phyloP scores from a whole-genome alignment of 1,140 invertebrate genomes.

The Sitobion miscanthi region DNA sequence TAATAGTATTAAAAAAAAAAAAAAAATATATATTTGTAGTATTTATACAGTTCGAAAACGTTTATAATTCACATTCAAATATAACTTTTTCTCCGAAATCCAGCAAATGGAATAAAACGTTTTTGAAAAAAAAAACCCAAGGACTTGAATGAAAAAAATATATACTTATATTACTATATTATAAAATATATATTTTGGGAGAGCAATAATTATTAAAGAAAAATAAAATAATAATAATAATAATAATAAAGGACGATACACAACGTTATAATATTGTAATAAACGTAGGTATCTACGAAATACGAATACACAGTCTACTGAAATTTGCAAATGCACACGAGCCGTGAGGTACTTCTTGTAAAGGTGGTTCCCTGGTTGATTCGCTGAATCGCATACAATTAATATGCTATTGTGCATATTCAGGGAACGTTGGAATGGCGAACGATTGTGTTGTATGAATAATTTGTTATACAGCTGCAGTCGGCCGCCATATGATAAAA shows the following conservation, averaged over 20 bases:
- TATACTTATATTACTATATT: no score
- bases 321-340: not conserved
- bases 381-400: not conserved
- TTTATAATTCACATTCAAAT: not conserved
- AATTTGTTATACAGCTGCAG: not conserved
- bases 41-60: not conserved
- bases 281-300: not conserved
- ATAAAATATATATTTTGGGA: not conserved
- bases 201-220: not conserved
- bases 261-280: not conserved
- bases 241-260: not conserved
- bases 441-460: not conserved
- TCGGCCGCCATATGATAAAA: not conserved
- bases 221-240: not conserved
- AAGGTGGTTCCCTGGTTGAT: not conserved
- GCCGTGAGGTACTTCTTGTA: not conserved
- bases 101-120: not conserved
- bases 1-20: not conserved
- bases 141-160: not conserved
- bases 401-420: not conserved
- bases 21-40: not conserved
- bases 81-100: not conserved
- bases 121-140: not conserved
- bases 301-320: not conserved
- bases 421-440: not conserved